phyloP scores from a whole-genome alignment of 2,888 invertebrate genomes.

The Anoplius nigerrimus region DNA sequence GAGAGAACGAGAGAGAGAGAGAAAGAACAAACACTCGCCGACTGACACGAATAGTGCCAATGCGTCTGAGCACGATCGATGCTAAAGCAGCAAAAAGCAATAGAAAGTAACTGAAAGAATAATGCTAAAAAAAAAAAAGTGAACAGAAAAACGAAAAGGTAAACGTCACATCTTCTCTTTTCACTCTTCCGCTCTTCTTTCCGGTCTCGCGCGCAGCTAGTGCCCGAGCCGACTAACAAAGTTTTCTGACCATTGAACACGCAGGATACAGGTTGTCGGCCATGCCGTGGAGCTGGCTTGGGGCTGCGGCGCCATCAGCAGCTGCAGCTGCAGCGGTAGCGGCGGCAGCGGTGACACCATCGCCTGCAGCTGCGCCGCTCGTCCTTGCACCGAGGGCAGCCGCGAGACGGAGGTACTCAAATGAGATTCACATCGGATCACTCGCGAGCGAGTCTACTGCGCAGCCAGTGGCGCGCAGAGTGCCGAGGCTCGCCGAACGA shows the following conservation, averaged over 20 bases:
- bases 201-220: not conserved
- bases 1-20: too few species aligned
- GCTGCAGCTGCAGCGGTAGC: constrained; percentile 79
- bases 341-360: constrained; percentile 78
- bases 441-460: too few species aligned
- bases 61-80: not conserved
- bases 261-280: constrained; percentile 87
- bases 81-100: not conserved
- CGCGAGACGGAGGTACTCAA: constrained; percentile 83
- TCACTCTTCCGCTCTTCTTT: too few species aligned
- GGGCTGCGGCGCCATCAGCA: constrained; percentile 77
- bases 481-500: too few species aligned
- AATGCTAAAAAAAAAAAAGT: not conserved
- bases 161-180: too few species aligned
- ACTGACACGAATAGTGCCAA: too few species aligned
- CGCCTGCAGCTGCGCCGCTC: constrained; percentile 80
- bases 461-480: too few species aligned
- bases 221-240: constrained; percentile 4
- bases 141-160: not conserved
- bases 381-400: constrained; percentile 84
- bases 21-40: too few species aligned
- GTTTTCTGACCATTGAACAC: constrained; percentile 52
- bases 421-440: too few species aligned
- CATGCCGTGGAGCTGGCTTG: constrained; percentile 87
- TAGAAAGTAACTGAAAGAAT: not conserved